These are phyloP conservation scores for Nestor notabilis DNA, from an alignment of 2,113 vertebrate genomes.

Conservation along the genomic window DNA sequence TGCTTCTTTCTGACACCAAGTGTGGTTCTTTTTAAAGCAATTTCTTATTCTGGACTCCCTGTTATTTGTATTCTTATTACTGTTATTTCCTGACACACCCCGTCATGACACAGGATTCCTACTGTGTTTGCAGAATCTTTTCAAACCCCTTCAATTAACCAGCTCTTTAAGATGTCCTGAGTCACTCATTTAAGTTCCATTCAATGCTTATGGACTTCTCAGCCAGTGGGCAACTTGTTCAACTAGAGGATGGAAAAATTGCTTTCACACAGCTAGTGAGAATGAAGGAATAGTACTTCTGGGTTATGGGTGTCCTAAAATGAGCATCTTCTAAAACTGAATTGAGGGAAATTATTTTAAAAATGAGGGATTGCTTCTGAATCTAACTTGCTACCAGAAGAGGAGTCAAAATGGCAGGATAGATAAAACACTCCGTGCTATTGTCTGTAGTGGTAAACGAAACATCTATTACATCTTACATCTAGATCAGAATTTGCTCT, in stretches of 20 bases:
- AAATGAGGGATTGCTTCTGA: background rate
- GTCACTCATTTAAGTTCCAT: background rate
- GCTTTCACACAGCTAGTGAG: background rate
- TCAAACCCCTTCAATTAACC: background rate
- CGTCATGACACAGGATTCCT: background rate
- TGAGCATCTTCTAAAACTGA: background rate
- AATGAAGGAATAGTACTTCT: background rate
- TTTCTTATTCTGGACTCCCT: background rate
- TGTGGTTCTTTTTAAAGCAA: background rate
- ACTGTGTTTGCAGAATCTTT: background rate
- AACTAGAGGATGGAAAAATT: background rate
- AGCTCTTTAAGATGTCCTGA: background rate
- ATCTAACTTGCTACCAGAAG: background rate
- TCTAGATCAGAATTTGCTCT: background rate
- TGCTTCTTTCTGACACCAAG: background rate
- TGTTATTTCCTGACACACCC: background rate
- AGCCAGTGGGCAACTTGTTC: background rate
- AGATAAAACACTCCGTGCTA: fast-evolving
- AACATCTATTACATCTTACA: background rate
- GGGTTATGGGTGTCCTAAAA: background rate
- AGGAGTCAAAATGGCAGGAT: background rate
- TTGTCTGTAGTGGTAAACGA: background rate
- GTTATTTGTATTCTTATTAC: background rate
- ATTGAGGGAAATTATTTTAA: background rate
- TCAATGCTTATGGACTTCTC: background rate